Base-by-base conservation (phyloP, 2,888 invertebrate genomes). In the Pyrrhia umbra region DNA sequence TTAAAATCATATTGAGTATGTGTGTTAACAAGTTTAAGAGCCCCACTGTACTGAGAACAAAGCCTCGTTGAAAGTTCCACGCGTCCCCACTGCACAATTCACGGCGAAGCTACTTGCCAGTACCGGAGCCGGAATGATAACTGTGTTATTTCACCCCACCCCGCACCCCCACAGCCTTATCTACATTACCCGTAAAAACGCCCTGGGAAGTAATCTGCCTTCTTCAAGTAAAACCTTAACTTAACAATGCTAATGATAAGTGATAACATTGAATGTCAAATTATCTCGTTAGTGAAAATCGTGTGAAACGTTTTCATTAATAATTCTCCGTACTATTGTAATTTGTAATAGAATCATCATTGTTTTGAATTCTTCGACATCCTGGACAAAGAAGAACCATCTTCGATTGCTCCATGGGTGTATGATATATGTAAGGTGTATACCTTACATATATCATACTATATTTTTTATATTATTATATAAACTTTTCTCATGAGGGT, bases 161-260 rank as follows among this genome's bases (percentile, higher is more conserved):
- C 18, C 40, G 55, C 52, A 25, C 42, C 68, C 39, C 39, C 46
- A 63, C 51, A 45, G 67, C 68, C 78, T 80, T 80, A 80, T 80
- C 79, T 79, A 56, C 68, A 64, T 79, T 72, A 71, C 75, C 59
- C 65, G 61, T 77, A 74, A 79, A 78, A 78, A 74, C 65, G 57
- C 55, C 58, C 34, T 25, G 43, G 52, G 57, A 79, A 64, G 65
- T 72, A 78, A 78, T 75, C 66, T 72, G 45, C 49, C 23, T 43
- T 51, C 21, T 15, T 51, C 25, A 57, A 62, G 50, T 59, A 64
- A 65, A 66, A 61, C 61, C 60, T 57, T 66, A 71, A 79, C 55
- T 66, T 79, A 76, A 75, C 79, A 75, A 68, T 58, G 58, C 30
- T 68, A 79, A 76, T 69, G 64, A 65, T 25, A 66, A 62, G 60